phyloP scores from a whole-genome alignment of 2,888 invertebrate species.

The Dysmachus trigonus region DNA sequence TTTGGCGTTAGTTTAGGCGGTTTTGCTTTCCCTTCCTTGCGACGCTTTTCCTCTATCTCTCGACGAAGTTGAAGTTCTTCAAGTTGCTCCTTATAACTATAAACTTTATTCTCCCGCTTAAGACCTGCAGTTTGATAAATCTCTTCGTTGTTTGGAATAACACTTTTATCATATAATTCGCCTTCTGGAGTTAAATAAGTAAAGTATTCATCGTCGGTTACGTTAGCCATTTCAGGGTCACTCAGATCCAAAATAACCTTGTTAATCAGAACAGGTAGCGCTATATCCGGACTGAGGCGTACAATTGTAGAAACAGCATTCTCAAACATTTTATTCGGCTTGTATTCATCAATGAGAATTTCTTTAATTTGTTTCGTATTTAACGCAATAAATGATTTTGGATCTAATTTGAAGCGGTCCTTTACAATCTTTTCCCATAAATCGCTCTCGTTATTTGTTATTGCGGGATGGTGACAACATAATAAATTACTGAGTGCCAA shows the following conservation, averaged over 20 bases:
- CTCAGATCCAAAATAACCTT: constrained; percentile 71
- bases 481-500: constrained; percentile 75
- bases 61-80: constrained; percentile 93
- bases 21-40: constrained; percentile 80
- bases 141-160: constrained; percentile 68
- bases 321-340: constrained; percentile 68
- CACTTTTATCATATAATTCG: constrained; percentile 88
- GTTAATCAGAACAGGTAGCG: constrained; percentile 73
- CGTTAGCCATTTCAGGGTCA: constrained; percentile 73
- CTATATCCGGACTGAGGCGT: constrained; percentile 70
- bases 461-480: constrained; percentile 79
- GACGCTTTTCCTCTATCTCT: constrained; percentile 89
- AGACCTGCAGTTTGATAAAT: constrained; percentile 68
- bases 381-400: constrained; percentile 69
- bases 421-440: constrained; percentile 77
- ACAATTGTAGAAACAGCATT: constrained; percentile 79
- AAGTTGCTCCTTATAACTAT: constrained; percentile 95
- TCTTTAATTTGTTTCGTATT: constrained; percentile 70
- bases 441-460: constrained; percentile 68
- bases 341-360: constrained; percentile 71
- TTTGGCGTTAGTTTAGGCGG: constrained; percentile 81
- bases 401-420: constrained; percentile 56
- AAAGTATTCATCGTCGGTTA: constrained; percentile 82
- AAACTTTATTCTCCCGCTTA: constrained; percentile 94
- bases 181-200: constrained; percentile 87